Base-by-base conservation (phyloP, 2,888 invertebrate genomes). In the Diloba caeruleocephala region DNA sequence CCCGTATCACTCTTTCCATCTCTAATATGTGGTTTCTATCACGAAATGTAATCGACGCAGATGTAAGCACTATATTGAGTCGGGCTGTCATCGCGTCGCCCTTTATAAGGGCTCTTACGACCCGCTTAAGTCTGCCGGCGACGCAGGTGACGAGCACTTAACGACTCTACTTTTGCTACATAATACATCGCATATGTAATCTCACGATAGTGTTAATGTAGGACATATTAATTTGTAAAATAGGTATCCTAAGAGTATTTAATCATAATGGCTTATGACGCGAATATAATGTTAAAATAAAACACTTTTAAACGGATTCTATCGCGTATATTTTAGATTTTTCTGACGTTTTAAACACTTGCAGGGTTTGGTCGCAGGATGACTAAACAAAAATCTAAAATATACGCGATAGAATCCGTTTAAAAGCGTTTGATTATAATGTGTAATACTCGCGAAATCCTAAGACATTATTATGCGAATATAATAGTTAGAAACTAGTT, bases 61-160 rank as follows among this genome's bases (percentile, higher is more conserved):
- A 71, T 73, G 68, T 57, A 51, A 14, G 59, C 38, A 53, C 70
- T 73, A 73, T 79, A 76, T 73, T 61, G 71, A 75, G 71, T 71
- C 61, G 61, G 61, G 58, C 76, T 81, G 82, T 82, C 84, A 80
- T 74, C 80, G 72, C 75, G 68, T 73, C 73, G 68, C 61, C 74
- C 77, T 74, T 73, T 76, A 63, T 72, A 79, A 84, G 84, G 80
- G 81, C 79, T 76, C 84, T 82, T 60, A 59, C 48, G 68, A 78
- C 76, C 79, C 71, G 69, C 73, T 75, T 76, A 77, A 73, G 68
- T 67, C 74, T 21, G 38, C 33, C 36, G 33, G 55, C 65, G 75
- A 53, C 78, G 66, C 76, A 82, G 81, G 82, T 84, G 84, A 74
- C 74, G 66, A 74, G 65, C 71, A 73, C 75, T 78, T 76, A 76